Evolutionary conservation across 37 sponge, comb jelly and placozoan genomes (phyloP).

Genomic region (Aplysina aerophoba): DNA sequence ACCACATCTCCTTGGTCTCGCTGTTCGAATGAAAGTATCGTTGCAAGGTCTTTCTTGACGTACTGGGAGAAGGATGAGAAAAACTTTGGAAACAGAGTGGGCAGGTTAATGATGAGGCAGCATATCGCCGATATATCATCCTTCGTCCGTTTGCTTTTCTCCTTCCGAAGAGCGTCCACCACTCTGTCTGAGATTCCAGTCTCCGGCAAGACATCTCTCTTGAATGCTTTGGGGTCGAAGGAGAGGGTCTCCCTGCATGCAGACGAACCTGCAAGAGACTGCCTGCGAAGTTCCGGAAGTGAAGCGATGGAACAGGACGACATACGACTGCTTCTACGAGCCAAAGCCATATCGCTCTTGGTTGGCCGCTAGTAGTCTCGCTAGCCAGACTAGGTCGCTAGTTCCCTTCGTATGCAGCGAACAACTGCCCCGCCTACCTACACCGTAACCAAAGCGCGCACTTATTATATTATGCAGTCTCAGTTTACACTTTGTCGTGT

Average conservation of each 20-base stretch:
- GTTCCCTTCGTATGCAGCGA: too few relatives aligned
- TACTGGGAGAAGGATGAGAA: constrained; percentile 65
- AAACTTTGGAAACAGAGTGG: constrained; percentile 30
- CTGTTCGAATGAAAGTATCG: constrained; percentile 63
- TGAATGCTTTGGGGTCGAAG: constrained; percentile 54
- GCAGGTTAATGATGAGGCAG: constrained; percentile 40
- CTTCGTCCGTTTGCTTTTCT: constrained; percentile 42
- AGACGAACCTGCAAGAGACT: too few relatives aligned
- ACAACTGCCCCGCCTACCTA: too few relatives aligned
- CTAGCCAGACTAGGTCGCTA: too few relatives aligned
- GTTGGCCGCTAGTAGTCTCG: too few relatives aligned
- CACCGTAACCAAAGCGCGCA: too few relatives aligned
- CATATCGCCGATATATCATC: constrained; percentile 53
- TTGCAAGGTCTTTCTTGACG: constrained; percentile 69
- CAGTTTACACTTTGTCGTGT: too few relatives aligned
- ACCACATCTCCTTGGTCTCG: constrained; percentile 72
- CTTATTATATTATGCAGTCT: too few relatives aligned
- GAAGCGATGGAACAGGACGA: too few relatives aligned
- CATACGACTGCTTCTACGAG: too few relatives aligned
- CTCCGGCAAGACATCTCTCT: constrained; percentile 34
- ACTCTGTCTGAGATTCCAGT: constrained; percentile 43
- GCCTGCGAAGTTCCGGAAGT: too few relatives aligned
- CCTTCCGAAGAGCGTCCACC: constrained; percentile 61
- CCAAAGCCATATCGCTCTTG: too few relatives aligned
- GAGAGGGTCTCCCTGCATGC: constrained; percentile 24